Base-by-base conservation (phyloP, 2,113 vertebrate species). In the Monarcha castaneiventris region DNA sequence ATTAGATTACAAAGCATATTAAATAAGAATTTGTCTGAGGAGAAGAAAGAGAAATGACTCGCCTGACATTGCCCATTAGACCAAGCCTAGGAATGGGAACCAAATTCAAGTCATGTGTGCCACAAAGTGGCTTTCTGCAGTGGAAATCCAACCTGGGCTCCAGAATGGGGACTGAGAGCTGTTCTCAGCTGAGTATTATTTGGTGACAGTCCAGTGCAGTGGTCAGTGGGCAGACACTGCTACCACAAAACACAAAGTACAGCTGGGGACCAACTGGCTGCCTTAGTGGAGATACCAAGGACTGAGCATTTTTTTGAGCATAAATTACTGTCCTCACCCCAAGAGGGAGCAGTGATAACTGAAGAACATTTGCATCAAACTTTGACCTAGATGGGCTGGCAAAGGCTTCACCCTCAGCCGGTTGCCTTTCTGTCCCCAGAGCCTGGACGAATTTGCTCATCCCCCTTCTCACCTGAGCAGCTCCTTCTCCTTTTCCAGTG, bases 401-500 rank as follows among this genome's bases (percentile, higher is more conserved):
- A 80, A 74, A 83, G 55, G 35, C 21, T 89, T 84, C 4, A 16
- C 16, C 30, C 43, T 84, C 73, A 78, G 49, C 32, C 55, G 37
- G 35, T 41, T 69, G 66, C 90, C 30, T 16, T 71, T 83, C n/a
- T 26, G 26, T 61, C 55, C 64, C 51, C 59, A 59, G 55, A 77
- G 64, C 43, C 59, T 83, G 49, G 8, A 82, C 46, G 55, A 58
- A 71, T 20, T 54, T 1, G 0, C 43, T 63, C 22, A 71, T 49
- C 22, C 37, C 35, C 52, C 12, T 76, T 82, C 89, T 93, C 96
- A 99, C 99, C 98, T 98, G 91, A 99, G 98, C 86, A 99, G 96
- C 76, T 99, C 99, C 51, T 99, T 99, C 97, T 99, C 99, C 90
- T 99, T 99, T 97, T 99, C 99, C 97, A 99, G 97, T 1, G 98